These are phyloP conservation scores for Notolabrus celidotus DNA, from an alignment of 2,797 vertebrate genomes.

Conservation along the genomic window DNA sequence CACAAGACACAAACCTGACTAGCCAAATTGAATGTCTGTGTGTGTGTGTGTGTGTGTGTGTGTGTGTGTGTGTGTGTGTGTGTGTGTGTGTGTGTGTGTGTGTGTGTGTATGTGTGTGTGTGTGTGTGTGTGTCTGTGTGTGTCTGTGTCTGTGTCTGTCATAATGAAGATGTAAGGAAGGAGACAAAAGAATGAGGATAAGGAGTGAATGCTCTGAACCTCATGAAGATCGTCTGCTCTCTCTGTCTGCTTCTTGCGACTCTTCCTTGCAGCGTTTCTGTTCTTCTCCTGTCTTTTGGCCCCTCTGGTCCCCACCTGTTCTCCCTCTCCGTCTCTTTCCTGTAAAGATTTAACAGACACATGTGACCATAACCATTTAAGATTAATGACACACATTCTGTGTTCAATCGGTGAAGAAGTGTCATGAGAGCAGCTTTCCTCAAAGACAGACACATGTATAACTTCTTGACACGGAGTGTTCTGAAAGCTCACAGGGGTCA, in stretches of 20 bases:
- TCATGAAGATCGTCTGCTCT: constrained; percentile 88
- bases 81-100: neutral
- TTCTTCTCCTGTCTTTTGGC: constrained; percentile 82
- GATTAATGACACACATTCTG: neutral
- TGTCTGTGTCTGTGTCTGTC: too few relatives aligned
- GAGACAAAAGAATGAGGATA: neutral
- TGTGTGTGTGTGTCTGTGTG: constrained; percentile 1
- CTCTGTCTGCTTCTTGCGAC: constrained; percentile 87
- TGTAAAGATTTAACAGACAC: constrained; percentile 21
- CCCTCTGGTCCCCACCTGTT: constrained; percentile 19
- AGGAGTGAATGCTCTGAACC: constrained; percentile 69
- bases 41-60: constrained; percentile 1
- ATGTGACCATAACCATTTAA: neutral
- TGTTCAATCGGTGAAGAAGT: too few relatives aligned
- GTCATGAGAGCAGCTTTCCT: too few relatives aligned
- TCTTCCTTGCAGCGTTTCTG: constrained; percentile 85
- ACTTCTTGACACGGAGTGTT: neutral
- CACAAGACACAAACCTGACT: constrained; percentile 51
- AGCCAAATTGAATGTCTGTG: neutral
- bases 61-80: neutral
- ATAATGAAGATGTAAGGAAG: neutral
- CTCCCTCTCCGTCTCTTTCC: constrained; percentile 50
- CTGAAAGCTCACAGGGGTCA: constrained; percentile 5
- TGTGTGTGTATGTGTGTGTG: neutral
- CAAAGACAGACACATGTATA: too few relatives aligned